A percentile compares a stretch with the other conserved stretches of the same genome.
phyloP scores from a whole-genome alignment of 2,113 vertebrate genomes.

The Plotosus lineatus region DNA sequence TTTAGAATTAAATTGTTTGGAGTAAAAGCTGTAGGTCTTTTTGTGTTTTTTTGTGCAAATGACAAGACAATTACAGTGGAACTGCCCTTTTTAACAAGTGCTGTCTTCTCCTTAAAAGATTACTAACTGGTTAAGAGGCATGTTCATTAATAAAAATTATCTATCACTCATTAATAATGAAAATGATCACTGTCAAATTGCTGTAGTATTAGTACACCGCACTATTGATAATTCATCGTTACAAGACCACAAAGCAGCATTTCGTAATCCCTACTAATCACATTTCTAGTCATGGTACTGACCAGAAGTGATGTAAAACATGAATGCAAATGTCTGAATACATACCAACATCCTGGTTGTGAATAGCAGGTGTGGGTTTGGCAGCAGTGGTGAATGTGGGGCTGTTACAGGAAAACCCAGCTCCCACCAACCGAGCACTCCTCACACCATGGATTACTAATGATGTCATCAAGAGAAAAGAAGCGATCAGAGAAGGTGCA shows the following conservation, averaged over 20 bases:
- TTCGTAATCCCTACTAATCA: background rate
- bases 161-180: background rate
- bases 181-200: background rate
- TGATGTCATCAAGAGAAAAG: background rate
- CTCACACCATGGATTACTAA: constrained; percentile 55
- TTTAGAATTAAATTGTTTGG: too few relatives aligned
- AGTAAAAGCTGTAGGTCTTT: too few relatives aligned
- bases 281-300: background rate
- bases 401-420: constrained; percentile 39
- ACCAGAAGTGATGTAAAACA: background rate
- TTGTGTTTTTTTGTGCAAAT: too few relatives aligned
- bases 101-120: background rate
- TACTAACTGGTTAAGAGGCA: background rate
- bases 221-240: background rate
- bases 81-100: too few relatives aligned
- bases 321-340: too few relatives aligned
- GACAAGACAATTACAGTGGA: too few relatives aligned
- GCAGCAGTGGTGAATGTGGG: constrained; percentile 51
- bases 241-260: background rate
- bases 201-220: background rate
- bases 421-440: constrained; percentile 14
- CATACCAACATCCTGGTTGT: constrained; percentile 55
- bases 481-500: background rate
- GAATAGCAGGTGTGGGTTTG: background rate
- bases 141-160: too few relatives aligned